Evolutionary conservation across 2,113 vertebrate species (phyloP).

Genomic region (Aleadryas rufinucha): DNA sequence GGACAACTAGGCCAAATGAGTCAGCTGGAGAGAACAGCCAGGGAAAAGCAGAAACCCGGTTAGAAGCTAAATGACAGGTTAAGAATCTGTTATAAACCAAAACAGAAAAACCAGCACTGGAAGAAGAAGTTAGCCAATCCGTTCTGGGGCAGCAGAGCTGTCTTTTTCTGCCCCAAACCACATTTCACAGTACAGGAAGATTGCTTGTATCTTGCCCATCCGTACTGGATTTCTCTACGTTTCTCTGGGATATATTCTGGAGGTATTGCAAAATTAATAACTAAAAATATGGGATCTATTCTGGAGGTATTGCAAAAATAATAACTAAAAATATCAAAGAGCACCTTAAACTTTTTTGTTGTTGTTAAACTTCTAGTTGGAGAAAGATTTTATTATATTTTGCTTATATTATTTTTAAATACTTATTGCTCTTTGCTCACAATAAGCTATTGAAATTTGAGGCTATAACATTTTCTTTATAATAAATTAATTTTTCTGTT

Average conservation of each 20-base stretch:
- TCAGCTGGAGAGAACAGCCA: neutral
- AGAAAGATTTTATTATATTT: neutral
- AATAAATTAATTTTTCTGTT: neutral
- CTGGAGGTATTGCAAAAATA: neutral
- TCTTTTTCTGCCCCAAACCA: neutral
- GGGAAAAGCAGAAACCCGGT: neutral
- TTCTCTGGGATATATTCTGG: neutral
- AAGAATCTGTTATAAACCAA: neutral
- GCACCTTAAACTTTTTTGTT: neutral
- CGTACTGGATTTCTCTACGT: neutral
- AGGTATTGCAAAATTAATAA: neutral
- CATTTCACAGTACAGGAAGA: neutral
- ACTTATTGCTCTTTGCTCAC: neutral
- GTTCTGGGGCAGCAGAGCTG: neutral
- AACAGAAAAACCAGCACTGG: neutral
- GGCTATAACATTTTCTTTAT: neutral
- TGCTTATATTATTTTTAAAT: neutral
- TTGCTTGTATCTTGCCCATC: neutral
- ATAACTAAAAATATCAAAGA: neutral
- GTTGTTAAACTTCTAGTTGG: neutral
- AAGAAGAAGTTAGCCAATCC: neutral
- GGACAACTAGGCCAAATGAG: neutral
- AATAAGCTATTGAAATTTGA: neutral
- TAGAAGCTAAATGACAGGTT: neutral
- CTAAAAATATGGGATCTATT: neutral